These are phyloP conservation scores for Erebia palarica DNA, from an alignment of 2,888 invertebrate species.

Conservation along the genomic window DNA sequence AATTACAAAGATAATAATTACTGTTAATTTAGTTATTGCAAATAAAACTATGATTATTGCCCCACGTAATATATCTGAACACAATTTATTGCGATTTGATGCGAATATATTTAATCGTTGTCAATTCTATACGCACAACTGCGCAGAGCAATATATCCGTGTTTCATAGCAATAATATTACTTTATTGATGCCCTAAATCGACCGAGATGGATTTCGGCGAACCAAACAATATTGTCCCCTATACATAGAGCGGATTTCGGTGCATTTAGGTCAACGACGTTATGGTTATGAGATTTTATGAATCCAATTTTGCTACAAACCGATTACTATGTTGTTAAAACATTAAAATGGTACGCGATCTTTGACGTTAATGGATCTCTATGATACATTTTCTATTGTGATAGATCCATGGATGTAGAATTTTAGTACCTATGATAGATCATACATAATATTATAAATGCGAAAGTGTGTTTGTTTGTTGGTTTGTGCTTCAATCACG, in stretches of 20 bases:
- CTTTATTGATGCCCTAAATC: slow-evolving; percentile 33
- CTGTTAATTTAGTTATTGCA: neutral
- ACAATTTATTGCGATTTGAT: slow-evolving; percentile 16
- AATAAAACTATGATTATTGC: neutral
- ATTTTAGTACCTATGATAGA: too few relatives aligned
- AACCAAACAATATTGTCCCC: slow-evolving; percentile 30
- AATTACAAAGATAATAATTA: too few relatives aligned
- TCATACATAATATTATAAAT: too few relatives aligned
- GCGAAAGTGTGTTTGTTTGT: too few relatives aligned
- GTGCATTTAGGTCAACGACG: slow-evolving; percentile 43
- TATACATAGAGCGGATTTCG: slow-evolving; percentile 31
- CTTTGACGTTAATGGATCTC: neutral
- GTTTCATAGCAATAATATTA: slow-evolving; percentile 10
- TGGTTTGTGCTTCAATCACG: too few relatives aligned
- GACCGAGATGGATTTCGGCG: slow-evolving; percentile 32
- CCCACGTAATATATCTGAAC: too few relatives aligned
- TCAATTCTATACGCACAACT: slow-evolving; percentile 12
- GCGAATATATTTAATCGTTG: neutral
- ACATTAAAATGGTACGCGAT: neutral
- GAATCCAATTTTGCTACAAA: slow-evolving; percentile 27
- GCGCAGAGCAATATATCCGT: slow-evolving; percentile 25
- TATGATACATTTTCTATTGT: too few relatives aligned
- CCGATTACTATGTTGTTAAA: neutral
- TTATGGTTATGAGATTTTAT: slow-evolving; percentile 47
- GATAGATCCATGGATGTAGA: too few relatives aligned